A percentile compares a stretch with the other conserved stretches of the same genome.
phyloP scores from a whole-genome alignment of 2,797 vertebrate genomes.

The Eremophila alpestris region DNA sequence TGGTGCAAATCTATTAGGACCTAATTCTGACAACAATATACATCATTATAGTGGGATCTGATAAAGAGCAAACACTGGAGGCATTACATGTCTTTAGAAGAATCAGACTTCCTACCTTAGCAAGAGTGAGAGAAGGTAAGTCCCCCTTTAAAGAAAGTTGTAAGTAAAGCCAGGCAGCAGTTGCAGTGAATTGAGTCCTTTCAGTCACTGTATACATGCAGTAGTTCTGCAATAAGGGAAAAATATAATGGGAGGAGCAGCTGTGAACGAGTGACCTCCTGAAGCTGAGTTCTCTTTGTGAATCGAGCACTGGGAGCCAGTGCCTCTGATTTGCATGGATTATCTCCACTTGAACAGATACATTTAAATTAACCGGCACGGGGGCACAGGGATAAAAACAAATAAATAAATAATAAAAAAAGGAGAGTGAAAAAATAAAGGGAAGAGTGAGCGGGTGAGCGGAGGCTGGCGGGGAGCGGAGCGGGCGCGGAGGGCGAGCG shows the following conservation, averaged over 20 bases:
- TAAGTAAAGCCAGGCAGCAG: constrained; percentile 77
- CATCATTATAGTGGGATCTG: constrained; percentile 74
- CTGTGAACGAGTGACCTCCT: constrained; percentile 87
- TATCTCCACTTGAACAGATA: constrained; percentile 93
- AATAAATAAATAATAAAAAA: rapidly evolving
- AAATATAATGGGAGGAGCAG: constrained; percentile 82
- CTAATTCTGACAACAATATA: constrained; percentile 72
- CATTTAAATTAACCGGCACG: constrained; percentile 91
- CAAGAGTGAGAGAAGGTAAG: constrained; percentile 81
- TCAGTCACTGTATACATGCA: constrained; percentile 83
- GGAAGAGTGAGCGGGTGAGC: constrained; percentile 26
- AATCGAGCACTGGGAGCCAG: constrained; percentile 87
- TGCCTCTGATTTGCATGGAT: constrained; percentile 96
- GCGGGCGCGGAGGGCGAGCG: constrained; percentile 45
- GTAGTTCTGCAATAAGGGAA: constrained; percentile 80
- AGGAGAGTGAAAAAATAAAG: rapidly evolving
- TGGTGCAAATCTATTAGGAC: constrained; percentile 69
- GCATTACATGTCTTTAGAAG: constrained; percentile 77
- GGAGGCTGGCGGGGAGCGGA: neutral
- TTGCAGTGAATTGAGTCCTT: constrained; percentile 85
- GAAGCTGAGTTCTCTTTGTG: constrained; percentile 89
- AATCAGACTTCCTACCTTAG: constrained; percentile 90
- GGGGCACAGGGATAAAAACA: constrained; percentile 78
- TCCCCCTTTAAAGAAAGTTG: constrained; percentile 80
- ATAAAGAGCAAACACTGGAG: constrained; percentile 75